Conservation (phyloP, 2,113 vertebrate species). For the Abramis brama region DNA sequence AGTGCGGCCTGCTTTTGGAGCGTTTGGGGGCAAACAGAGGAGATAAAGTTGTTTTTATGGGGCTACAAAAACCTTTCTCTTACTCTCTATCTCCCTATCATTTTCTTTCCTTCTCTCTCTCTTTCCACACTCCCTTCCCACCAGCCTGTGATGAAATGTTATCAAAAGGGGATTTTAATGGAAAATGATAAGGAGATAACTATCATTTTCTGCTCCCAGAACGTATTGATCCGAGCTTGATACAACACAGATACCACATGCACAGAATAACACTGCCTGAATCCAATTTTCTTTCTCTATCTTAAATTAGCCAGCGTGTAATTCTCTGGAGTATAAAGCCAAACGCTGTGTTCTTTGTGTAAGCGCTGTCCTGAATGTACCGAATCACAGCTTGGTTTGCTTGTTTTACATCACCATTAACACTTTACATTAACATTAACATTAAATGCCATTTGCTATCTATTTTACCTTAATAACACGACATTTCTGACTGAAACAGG, state of each 20-base stretch:
- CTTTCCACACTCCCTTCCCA: background rate
- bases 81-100: constrained; percentile 54
- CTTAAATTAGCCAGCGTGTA: constrained; percentile 18
- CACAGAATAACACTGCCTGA: constrained; percentile 7
- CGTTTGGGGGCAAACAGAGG: constrained; percentile 69
- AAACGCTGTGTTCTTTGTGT: background rate
- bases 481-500: too few relatives aligned
- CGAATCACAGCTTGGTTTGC: background rate
- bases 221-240: constrained; percentile 32
- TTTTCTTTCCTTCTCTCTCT: background rate
- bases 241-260: constrained; percentile 23
- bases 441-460: too few relatives aligned
- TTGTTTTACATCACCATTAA: background rate
- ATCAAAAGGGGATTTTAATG: constrained; percentile 43
- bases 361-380: background rate
- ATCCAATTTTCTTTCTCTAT: constrained; percentile 32
- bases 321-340: background rate
- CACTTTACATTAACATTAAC: background rate
- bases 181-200: constrained; percentile 40
- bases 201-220: constrained; percentile 25
- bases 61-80: constrained; percentile 5
- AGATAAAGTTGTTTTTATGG: constrained; percentile 62
- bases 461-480: too few relatives aligned
- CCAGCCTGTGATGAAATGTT: constrained; percentile 22
- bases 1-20: constrained; percentile 68